Evolutionary conservation across 2,888 invertebrate species (phyloP).

Genomic region (Melangyna quadrimaculata): DNA sequence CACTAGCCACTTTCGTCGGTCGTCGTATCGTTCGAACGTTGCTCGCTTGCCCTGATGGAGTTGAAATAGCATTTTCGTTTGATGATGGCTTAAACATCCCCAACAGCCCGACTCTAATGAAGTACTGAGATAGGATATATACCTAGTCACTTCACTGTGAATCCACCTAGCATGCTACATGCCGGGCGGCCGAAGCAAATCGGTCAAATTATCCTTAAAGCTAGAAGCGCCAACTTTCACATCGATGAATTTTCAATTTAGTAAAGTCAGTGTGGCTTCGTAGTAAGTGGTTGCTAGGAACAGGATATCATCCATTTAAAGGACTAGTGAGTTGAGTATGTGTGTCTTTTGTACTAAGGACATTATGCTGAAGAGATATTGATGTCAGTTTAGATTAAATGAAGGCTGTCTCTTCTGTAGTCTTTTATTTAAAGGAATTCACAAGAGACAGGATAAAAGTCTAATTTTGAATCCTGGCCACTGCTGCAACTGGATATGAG

Average conservation of each 20-base stretch:
- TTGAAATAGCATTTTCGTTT: background rate
- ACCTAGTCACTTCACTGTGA: background rate
- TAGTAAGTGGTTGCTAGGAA: conserved; percentile 8
- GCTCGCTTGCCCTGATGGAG: background rate
- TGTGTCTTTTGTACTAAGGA: background rate
- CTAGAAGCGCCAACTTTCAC: conserved; percentile 51
- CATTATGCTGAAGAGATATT: conserved; percentile 48
- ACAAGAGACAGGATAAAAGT: background rate
- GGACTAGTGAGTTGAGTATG: background rate
- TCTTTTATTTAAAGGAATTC: background rate
- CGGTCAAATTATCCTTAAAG: conserved; percentile 55
- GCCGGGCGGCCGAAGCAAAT: conserved; percentile 11
- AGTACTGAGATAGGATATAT: background rate
- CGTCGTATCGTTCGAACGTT: background rate
- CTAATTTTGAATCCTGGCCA: background rate
- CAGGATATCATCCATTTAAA: background rate
- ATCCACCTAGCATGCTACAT: conserved; percentile 32
- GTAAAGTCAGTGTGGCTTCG: conserved; percentile 36
- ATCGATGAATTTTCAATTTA: conserved; percentile 66
- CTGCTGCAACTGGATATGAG: conserved; percentile 5
- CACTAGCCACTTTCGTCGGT: background rate
- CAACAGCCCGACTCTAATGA: background rate
- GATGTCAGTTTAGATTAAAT: conserved; percentile 28
- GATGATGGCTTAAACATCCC: conserved; percentile 1
- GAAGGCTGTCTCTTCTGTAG: background rate